phyloP scores from a whole-genome alignment of 2,797 vertebrate species.

The Hemitrygon akajei region DNA sequence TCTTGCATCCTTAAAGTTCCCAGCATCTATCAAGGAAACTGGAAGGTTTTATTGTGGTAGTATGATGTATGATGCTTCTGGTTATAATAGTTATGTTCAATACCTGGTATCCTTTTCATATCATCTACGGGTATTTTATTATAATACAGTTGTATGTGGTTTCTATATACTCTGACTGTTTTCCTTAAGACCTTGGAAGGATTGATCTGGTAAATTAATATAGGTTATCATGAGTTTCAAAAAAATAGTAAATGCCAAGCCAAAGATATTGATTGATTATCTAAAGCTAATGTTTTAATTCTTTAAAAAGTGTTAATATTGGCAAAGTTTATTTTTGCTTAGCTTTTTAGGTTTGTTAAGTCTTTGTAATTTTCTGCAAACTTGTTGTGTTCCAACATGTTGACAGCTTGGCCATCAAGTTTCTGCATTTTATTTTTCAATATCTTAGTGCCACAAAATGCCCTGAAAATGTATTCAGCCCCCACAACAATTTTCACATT shows the following conservation, averaged over 20 bases:
- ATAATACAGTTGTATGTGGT: background rate
- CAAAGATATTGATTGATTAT: background rate
- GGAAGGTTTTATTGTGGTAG: background rate
- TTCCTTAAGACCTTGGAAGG: background rate
- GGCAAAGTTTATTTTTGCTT: background rate
- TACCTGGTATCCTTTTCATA: background rate
- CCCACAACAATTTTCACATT: too few species aligned
- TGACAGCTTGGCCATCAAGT: background rate
- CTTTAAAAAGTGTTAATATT: background rate
- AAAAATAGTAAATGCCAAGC: background rate
- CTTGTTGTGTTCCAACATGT: background rate
- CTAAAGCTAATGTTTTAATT: background rate
- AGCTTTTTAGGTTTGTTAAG: background rate
- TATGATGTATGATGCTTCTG: too few species aligned
- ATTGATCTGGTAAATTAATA: background rate
- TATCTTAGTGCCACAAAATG: background rate
- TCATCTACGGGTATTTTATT: background rate
- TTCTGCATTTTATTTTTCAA: background rate
- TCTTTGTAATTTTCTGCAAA: background rate
- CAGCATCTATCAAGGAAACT: background rate
- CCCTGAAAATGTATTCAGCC: too few species aligned
- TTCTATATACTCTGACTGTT: background rate
- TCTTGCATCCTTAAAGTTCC: background rate
- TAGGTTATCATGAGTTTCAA: background rate
- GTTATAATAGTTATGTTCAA: background rate